Base-by-base conservation (phyloP, 2,888 invertebrate genomes). In the Hermaeophaga mercurialis region DNA sequence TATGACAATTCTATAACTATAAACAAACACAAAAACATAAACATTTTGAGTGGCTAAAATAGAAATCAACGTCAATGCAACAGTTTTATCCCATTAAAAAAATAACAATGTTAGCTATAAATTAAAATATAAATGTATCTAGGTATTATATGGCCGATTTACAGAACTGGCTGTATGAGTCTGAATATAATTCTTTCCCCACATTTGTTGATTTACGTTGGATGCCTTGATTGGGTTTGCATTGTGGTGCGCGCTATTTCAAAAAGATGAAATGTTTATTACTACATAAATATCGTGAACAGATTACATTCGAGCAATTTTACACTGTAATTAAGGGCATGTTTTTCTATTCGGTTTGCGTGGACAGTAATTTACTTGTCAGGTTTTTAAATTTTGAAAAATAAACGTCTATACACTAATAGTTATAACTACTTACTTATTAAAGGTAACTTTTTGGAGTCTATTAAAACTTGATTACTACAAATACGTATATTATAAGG, bases 261-360 rank as follows among this genome's bases (percentile, higher is more conserved):
- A 63, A 63, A 63, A 63, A 63, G 63, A 63, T 63, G 63, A 63
- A 63, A 61, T 63, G 61, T 63, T 63, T 63, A 63, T 63, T 63
- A 59, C 59, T 48, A 38, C 55, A 49, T 52, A 54, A 34, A 57
- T 54, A 55, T 53, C 55, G 43, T 49, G 49, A 41, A 48, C 59
- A 52, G 56, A 62, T 59, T 58, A 59, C 56, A 53, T 44, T 33
- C 47, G 48, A 47, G 57, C 55, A 46, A 54, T 54, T 47, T 48
- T 49, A 49, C 49, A 5, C 26, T 26, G 17, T 22, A 46, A 59
- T 59, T 44, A 50, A 52, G 45, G 53, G 53, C 43, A 53, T 56
- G 41, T 56, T 52, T 56, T 53, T 53, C 15, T 15, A 14, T 11
- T 14, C 43, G 12, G 19, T 12, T 43, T 12, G 14, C 3, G 36